phyloP scores from a whole-genome alignment of 2,797 vertebrate species.

The Pseudochirops cupreus region DNA sequence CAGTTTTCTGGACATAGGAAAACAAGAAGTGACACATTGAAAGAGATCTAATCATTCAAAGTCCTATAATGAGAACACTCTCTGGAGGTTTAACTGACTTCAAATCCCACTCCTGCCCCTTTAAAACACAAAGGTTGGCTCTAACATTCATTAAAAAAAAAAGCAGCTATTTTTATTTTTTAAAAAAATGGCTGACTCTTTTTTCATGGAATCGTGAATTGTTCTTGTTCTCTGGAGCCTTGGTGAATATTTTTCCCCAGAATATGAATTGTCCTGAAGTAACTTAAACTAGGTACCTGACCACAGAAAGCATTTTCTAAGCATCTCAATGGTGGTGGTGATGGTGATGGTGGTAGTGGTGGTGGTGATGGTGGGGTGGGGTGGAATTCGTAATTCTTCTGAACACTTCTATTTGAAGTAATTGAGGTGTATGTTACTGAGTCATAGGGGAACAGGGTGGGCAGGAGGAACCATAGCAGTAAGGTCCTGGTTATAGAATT shows the following conservation, averaged over 20 bases:
- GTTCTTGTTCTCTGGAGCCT: background rate
- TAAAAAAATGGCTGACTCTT: fast-evolving
- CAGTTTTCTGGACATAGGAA: background rate
- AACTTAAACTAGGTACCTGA: background rate
- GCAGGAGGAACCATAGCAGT: too few species aligned
- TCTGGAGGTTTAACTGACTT: background rate
- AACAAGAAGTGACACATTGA: background rate
- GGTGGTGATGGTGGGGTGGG: fast-evolving
- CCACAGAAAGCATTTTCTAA: background rate
- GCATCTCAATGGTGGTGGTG: background rate
- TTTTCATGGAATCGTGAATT: fast-evolving
- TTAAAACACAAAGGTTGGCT: background rate
- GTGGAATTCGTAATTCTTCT: background rate
- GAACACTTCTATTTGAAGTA: background rate
- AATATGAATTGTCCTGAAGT: fast-evolving
- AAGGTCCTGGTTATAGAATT: background rate
- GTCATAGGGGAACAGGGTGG: background rate
- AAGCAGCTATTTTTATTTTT: background rate
- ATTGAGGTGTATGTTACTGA: background rate
- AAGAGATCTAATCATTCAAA: background rate
- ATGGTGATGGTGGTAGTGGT: background rate
- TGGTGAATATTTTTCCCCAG: background rate
- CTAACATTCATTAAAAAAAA: fast-evolving
- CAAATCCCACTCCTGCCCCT: background rate
- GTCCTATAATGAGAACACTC: background rate